Evolutionary conservation across 2,113 vertebrate genomes (phyloP).

Genomic region (Antennarius striatus): DNA sequence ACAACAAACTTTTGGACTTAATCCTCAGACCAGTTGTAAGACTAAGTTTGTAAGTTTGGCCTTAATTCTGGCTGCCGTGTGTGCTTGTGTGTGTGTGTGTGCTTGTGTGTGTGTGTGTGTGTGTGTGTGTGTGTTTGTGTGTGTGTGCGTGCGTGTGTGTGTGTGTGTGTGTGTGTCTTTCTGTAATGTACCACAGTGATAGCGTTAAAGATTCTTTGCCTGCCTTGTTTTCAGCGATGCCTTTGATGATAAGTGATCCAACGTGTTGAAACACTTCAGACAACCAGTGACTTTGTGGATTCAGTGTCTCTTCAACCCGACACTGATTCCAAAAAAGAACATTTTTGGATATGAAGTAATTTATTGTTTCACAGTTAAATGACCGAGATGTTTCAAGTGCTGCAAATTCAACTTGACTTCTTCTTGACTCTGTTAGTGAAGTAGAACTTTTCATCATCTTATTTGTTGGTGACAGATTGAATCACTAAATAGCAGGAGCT

Average conservation of each 20-base stretch:
- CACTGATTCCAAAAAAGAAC: too few species aligned
- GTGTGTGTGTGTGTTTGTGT: not conserved
- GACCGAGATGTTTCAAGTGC: too few species aligned
- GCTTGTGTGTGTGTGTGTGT: too few species aligned
- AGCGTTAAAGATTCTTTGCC: not conserved
- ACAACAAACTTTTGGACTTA: slow-evolving; percentile 50
- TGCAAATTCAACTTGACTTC: too few species aligned
- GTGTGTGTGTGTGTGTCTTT: too few species aligned
- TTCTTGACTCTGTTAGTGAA: too few species aligned
- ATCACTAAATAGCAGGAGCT: too few species aligned
- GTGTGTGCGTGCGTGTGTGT: not conserved
- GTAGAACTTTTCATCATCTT: too few species aligned
- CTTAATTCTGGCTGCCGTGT: slow-evolving; percentile 18
- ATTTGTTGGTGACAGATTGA: too few species aligned
- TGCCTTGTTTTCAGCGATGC: slow-evolving; percentile 7
- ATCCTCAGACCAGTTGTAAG: slow-evolving; percentile 27
- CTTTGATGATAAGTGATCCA: slow-evolving; percentile 9
- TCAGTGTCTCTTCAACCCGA: not conserved
- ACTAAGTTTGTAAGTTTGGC: slow-evolving; percentile 23
- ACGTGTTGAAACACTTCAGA: slow-evolving; percentile 12
- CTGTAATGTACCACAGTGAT: too few species aligned
- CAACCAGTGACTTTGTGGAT: not conserved
- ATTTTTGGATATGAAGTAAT: too few species aligned
- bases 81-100: not conserved
- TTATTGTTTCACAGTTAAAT: too few species aligned